Percentiles rank a stretch among this genome's conserved stretches.
Conservation (phyloP, 2,113 vertebrate species). For the Uria aalge region DNA sequence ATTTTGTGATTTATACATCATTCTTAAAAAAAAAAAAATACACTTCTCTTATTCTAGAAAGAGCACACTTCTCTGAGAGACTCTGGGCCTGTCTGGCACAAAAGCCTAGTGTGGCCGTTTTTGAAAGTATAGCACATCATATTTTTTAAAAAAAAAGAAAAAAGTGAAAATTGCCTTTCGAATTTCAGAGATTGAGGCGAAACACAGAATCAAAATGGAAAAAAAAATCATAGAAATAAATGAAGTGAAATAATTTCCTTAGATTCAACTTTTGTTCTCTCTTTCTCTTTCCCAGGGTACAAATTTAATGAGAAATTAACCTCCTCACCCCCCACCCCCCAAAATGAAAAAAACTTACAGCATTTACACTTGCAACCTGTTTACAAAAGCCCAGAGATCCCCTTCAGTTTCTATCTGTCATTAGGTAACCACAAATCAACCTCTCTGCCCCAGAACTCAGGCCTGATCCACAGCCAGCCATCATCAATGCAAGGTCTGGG, state of each 20-base stretch:
- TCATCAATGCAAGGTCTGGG: not conserved
- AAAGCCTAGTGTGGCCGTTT: not conserved
- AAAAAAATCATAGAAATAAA: not conserved
- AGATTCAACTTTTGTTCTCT: not conserved
- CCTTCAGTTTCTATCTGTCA: not conserved
- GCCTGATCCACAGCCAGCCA: not conserved
- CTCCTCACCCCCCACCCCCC: accelerated
- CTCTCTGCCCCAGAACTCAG: not conserved
- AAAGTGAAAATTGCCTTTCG: not conserved
- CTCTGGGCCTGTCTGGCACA: not conserved
- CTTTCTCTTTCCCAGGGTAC: not conserved
- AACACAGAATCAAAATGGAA: not conserved
- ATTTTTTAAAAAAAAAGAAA: not conserved
- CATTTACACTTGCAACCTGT: not conserved
- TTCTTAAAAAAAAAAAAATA: not conserved
- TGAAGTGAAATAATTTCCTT: not conserved
- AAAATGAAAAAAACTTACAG: not conserved
- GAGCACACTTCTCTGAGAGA: not conserved
- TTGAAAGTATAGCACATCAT: not conserved
- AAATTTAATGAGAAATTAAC: not conserved
- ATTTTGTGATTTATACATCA: not conserved
- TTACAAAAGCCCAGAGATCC: not conserved
- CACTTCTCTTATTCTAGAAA: not conserved
- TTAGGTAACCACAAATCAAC: not conserved
- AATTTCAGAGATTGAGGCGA: not conserved